Percentiles rank a stretch among this genome's conserved stretches.
These are phyloP conservation scores for Guaruba guarouba DNA, from an alignment of 2,113 vertebrate species.

Conservation along the genomic window DNA sequence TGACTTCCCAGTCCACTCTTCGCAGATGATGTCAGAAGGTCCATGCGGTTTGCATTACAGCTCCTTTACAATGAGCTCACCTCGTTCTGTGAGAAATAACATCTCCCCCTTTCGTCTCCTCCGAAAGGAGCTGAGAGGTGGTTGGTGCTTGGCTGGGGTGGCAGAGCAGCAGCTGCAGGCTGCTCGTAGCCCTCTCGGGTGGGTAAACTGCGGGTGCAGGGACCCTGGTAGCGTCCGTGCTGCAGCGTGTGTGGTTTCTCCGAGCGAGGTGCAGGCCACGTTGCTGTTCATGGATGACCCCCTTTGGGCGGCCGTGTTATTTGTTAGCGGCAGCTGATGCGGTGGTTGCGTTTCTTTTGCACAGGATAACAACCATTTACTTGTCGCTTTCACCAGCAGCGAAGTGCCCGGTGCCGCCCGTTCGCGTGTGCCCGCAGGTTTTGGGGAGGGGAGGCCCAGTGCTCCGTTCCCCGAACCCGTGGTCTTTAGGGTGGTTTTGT, in stretches of 20 bases:
- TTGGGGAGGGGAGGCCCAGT: neutral
- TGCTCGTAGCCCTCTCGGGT: neutral
- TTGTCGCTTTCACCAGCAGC: neutral
- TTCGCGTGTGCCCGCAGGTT: neutral
- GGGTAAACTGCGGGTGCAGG: neutral
- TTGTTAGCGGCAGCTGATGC: neutral
- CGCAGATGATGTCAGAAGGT: rapidly evolving
- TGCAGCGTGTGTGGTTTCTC: rapidly evolving
- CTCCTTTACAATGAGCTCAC: neutral
- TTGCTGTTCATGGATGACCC: neutral
- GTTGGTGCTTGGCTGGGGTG: neutral
- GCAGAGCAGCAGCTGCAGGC: neutral
- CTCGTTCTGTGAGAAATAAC: neutral
- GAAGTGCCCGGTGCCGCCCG: neutral
- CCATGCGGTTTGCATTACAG: neutral
- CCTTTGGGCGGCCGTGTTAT: neutral
- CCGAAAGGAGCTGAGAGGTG: neutral
- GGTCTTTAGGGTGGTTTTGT: neutral
- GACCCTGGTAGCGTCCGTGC: neutral
- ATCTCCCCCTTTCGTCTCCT: neutral
- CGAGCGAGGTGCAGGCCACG: neutral
- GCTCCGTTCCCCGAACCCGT: neutral
- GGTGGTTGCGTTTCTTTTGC: neutral
- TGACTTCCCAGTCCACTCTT: neutral
- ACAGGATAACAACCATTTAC: neutral